Evolutionary conservation across 2,888 invertebrate species (phyloP).

Genomic region (Pyrrhia umbra): DNA sequence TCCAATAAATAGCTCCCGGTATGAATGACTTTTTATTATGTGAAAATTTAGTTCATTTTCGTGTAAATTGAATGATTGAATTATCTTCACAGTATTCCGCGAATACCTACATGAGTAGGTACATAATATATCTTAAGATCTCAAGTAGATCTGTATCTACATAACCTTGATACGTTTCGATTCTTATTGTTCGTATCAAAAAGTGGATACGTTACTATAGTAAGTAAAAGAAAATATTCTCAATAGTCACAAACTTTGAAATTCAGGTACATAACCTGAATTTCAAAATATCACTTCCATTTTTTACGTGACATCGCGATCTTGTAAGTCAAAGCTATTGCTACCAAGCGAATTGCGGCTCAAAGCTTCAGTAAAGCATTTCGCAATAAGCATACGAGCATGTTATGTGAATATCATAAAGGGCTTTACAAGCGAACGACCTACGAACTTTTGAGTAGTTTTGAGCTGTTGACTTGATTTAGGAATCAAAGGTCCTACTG

Average conservation of each 20-base stretch:
- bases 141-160: too few species aligned
- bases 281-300: conserved; percentile 13
- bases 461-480: neutral
- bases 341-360: conserved; percentile 17
- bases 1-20: neutral
- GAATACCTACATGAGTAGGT: too few species aligned
- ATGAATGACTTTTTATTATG: neutral
- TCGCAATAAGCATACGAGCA: neutral
- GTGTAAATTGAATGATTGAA: neutral
- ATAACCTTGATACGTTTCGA: too few species aligned
- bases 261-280: too few species aligned
- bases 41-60: neutral
- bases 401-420: conserved; percentile 15
- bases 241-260: too few species aligned
- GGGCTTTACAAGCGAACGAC: conserved; percentile 10
- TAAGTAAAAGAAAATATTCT: too few species aligned
- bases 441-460: conserved; percentile 3
- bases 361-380: conserved; percentile 22
- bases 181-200: too few species aligned
- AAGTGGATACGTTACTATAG: too few species aligned
- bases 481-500: too few species aligned
- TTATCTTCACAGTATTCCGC: neutral
- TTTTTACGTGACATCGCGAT: neutral
- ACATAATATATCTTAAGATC: neutral
- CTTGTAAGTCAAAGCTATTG: neutral